Conservation (phyloP, 2,888 invertebrate species). For the Eristalis arbustorum region DNA sequence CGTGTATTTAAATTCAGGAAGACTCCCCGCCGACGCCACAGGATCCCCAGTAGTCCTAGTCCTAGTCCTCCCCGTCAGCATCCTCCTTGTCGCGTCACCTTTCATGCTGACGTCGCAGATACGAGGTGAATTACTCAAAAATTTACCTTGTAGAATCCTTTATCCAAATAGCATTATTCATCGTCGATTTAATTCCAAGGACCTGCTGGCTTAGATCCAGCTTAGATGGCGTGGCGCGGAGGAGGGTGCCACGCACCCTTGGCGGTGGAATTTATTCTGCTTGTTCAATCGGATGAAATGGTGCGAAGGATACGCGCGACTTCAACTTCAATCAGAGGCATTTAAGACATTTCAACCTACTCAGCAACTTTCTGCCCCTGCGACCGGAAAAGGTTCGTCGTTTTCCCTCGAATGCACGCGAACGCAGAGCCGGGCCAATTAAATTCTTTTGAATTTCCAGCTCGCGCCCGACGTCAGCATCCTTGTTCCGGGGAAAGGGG, state of each 20-base stretch:
- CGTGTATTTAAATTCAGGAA: slow-evolving; percentile 64
- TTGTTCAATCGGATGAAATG: slow-evolving; percentile 62
- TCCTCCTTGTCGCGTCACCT: not conserved
- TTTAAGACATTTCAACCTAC: slow-evolving; percentile 66
- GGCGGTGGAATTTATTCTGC: no score
- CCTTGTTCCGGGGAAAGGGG: not conserved
- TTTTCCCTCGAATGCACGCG: slow-evolving; percentile 65
- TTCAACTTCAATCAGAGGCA: slow-evolving; percentile 63
- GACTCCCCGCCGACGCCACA: slow-evolving; percentile 9
- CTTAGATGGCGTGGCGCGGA: not conserved
- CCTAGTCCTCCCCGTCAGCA: not conserved
- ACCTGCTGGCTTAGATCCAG: slow-evolving; percentile 50
- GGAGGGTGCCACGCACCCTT: no score
- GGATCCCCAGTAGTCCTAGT: not conserved
- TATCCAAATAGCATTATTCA: slow-evolving; percentile 67
- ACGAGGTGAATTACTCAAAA: slow-evolving; percentile 45
- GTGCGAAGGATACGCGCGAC: slow-evolving; percentile 39
- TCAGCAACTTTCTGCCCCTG: no score
- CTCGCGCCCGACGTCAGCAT: not conserved
- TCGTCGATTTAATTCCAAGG: slow-evolving; percentile 69
- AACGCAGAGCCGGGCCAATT: slow-evolving; percentile 52
- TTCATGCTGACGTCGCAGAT: not conserved
- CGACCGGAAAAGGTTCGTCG: slow-evolving; percentile 37
- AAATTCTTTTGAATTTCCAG: slow-evolving; percentile 48
- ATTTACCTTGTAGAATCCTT: slow-evolving; percentile 64